A percentile compares a stretch with the other conserved stretches of the same genome.
Conservation (phyloP, 2,888 invertebrate genomes). For the Mechanitis mazaeus region DNA sequence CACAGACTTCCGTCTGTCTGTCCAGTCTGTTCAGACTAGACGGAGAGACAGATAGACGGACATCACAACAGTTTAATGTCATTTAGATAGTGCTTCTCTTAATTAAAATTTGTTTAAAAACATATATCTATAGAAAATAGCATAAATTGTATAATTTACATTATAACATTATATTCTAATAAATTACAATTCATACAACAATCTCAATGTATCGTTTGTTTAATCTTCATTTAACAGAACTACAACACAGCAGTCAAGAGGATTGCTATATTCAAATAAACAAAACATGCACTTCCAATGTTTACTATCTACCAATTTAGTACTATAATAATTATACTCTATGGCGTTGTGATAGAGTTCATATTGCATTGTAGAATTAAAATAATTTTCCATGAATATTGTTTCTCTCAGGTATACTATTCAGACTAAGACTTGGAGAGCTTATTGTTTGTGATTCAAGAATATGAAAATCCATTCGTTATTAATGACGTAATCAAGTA, state of each 20-base stretch:
- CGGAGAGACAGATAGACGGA: too few relatives aligned
- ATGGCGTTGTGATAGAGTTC: not conserved
- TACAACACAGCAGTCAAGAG: slow-evolving; percentile 12
- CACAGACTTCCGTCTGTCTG: too few relatives aligned
- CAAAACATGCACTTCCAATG: slow-evolving; percentile 25
- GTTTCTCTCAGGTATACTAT: not conserved
- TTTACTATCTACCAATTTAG: slow-evolving; percentile 17
- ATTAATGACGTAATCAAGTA: not conserved
- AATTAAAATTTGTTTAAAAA: too few relatives aligned
- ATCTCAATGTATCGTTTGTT: too few relatives aligned
- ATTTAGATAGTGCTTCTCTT: too few relatives aligned
- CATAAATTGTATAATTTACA: too few relatives aligned
- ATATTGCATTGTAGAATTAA: not conserved
- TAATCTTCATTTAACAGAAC: too few relatives aligned
- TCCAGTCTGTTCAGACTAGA: too few relatives aligned
- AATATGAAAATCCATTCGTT: slow-evolving; percentile 18
- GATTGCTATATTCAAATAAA: slow-evolving; percentile 27
- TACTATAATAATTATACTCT: not conserved
- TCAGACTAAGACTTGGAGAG: slow-evolving; percentile 27
- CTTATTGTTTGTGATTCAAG: slow-evolving; percentile 25
- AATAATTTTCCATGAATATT: not conserved
- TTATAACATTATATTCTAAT: too few relatives aligned
- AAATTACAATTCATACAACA: too few relatives aligned
- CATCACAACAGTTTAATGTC: too few relatives aligned
- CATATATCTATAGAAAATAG: too few relatives aligned